Percentiles rank a stretch among this genome's conserved stretches.
phyloP scores from a whole-genome alignment of 2,888 invertebrate species.

The Acleris holmiana region DNA sequence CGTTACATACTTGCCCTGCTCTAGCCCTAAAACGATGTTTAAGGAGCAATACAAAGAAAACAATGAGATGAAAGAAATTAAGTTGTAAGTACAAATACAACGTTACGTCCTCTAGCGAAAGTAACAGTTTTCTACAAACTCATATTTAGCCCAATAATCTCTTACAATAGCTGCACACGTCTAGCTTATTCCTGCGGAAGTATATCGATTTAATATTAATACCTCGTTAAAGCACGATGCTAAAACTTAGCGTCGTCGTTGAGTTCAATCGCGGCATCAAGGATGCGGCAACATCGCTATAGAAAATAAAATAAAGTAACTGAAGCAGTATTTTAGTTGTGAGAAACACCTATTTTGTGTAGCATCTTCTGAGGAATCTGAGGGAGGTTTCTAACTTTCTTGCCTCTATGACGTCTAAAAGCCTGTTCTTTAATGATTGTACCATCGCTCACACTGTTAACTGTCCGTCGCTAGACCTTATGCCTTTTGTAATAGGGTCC shows the following conservation, averaged over 20 bases:
- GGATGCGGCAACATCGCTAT: conserved; percentile 67
- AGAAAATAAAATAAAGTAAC: conserved; percentile 43
- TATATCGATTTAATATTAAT: conserved; percentile 31
- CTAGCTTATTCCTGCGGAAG: conserved; percentile 12
- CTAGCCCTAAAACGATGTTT: background rate
- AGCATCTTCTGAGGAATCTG: too few species aligned
- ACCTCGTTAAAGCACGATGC: conserved; percentile 40
- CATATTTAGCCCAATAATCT: background rate
- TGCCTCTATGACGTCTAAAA: too few species aligned
- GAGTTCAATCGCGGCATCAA: conserved; percentile 61
- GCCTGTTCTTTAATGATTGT: too few species aligned
- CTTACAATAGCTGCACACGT: conserved; percentile 2
- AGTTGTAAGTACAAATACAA: too few species aligned
- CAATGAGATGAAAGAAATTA: background rate
- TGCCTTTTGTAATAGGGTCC: too few species aligned
- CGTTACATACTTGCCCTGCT: conserved; percentile 11
- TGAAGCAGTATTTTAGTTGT: background rate
- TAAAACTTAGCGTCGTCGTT: conserved; percentile 59
- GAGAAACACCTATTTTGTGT: too few species aligned
- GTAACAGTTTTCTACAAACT: background rate
- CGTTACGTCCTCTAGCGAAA: background rate
- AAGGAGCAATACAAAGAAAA: background rate
- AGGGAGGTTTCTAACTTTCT: too few species aligned
- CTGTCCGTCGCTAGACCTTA: too few species aligned
- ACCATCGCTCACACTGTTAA: too few species aligned